Evolutionary conservation across 1,140 invertebrate species (phyloP), one percentile per base, ranked within the genome.

Genomic region (Ephestia elutella): DNA sequence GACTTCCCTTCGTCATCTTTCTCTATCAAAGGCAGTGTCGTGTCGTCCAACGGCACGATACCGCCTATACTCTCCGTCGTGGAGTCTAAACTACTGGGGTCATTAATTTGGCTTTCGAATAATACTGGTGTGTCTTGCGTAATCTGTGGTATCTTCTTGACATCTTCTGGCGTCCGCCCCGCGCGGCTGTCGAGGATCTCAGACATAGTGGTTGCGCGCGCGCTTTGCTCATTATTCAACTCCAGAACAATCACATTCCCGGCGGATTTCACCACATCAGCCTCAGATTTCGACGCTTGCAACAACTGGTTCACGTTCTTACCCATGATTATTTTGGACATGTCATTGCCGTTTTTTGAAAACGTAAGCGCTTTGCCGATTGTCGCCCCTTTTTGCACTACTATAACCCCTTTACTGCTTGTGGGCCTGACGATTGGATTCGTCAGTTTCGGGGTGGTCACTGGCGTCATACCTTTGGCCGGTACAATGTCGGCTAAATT

Each of bases 41-140:
- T 53, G 32, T 78, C 75, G 11, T 78, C 82, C 51, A 86, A 69
- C n/a, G 70, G 65, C 21, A 77, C 77, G 7, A 85, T 81, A 21
- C 82, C 85, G 11, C 70, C 71, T 69, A 89, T 75, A 60, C 83
- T 89, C 9, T 80, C 82, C 7, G 74, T 60, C 0, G 78, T 76
- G 0, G 89, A 89, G 62, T 89, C 87, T 78, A 90, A 77, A 60
- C 86, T 89, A 57, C 75, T 88, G 1, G 77, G 68, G 5, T 81
- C 84, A 5, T 76, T 72, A n/a, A 87, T 74, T 68, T 84, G 83
- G 59, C 53, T 85, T n/a, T 89, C 81, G 57, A 89, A 90, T 54
- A 90, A 62, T 1, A 91, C 89, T 15, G 90, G 90, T 1, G 90
- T 91, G 56, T 91, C 91, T 71, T 89, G 88, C 0, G 90, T 91